Base-by-base conservation (phyloP, 2,797 vertebrate genomes). In the Lutjanus argentimaculatus region DNA sequence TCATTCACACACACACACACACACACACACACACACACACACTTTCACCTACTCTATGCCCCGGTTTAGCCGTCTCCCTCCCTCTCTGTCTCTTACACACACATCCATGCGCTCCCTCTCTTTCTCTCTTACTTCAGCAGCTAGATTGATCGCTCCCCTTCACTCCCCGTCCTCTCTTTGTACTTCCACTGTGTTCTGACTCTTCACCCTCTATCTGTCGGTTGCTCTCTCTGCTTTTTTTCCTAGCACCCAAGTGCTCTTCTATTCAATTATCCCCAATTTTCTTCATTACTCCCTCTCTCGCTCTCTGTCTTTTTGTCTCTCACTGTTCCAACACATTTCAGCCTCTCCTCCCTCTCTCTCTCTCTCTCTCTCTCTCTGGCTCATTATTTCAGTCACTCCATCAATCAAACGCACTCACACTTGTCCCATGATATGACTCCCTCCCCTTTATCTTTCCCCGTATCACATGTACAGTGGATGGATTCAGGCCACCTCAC, bases 11-110 rank as follows among this genome's bases (percentile, higher is more conserved):
- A 82, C 53, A 69, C 82, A 85, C 83, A 83, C 82, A 86, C 88
- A 81, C 86, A n/a, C n/a, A n/a, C 77, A 79, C 86, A 75, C 74
- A 82, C 53, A 69, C 82, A 85, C 83, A 83, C 82, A 86, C 88
- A 81, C 86, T 85, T 91, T 90, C 92, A 92, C 90, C 88, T 91
- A 84, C 89, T 92, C 89, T 79, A 36, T 89, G 84, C 91, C 88
- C 88, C 57, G 56, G 66, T 85, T 56, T 59, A 81, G 81, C 88
- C 55, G 16, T 64, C 80, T 80, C 83, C 25, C 59, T n/a, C 16
- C 13, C 59, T 62, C 77, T 51, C 75, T 53, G 82, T 68, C 62
- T 69, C 16, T 49, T 30, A n/a, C 72, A 53, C 80, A 73, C 62
- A 81, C 85, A 78, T 74, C 30, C 76, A 69, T 64, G 30, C 72